Base-by-base conservation (phyloP, 2,888 invertebrate species). In the Hemithea aestivaria region DNA sequence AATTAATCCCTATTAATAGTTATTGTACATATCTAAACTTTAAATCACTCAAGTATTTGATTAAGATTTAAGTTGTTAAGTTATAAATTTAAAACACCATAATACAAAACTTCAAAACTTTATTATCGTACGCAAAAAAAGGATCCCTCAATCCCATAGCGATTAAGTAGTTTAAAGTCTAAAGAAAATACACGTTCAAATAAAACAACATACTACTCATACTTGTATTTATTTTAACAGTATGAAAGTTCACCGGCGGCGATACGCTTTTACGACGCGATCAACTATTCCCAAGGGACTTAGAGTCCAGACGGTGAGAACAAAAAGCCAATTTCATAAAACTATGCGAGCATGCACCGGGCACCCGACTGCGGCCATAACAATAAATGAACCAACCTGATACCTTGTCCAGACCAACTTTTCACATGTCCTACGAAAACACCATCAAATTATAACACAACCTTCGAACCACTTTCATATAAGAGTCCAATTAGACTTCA, bases 311-410 rank as follows among this genome's bases (percentile, higher is more conserved):
- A 77, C 80, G 68, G 67, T 62, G 70, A 62, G 73, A 78, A 79
- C 79, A 84, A 85, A 84, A 85, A 85, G 83, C 78, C 80, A 79
- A 85, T 85, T 84, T 83, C 79, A 81, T 83, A 84, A 82, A 84
- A 82, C 83, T 81, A 85, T 84, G 16, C 16, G 16, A 16, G 16
- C 16, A 16, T 16, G 83, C 84, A 79, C 82, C 81, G 82, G 82
- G 81, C 84, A 80, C 77, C 75, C 73, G 76, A 73, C 77, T 82
- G 75, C 75, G 70, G 69, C 79, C 78, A 82, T 80, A 80, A 82
- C 83, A 82, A 84, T 82, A 84, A 84, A 85, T 77, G 84, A 79
- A 75, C 82, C 76, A 79, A 77, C 85, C 78, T 80, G 80, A 79
- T 80, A 73, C 78, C 71, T 66, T 55, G 63, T 65, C 64, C 70